A percentile compares a stretch with the other conserved stretches of the same genome.
Evolutionary conservation across 2,113 vertebrate genomes (phyloP).

Genomic region (Lynx canadensis): DNA sequence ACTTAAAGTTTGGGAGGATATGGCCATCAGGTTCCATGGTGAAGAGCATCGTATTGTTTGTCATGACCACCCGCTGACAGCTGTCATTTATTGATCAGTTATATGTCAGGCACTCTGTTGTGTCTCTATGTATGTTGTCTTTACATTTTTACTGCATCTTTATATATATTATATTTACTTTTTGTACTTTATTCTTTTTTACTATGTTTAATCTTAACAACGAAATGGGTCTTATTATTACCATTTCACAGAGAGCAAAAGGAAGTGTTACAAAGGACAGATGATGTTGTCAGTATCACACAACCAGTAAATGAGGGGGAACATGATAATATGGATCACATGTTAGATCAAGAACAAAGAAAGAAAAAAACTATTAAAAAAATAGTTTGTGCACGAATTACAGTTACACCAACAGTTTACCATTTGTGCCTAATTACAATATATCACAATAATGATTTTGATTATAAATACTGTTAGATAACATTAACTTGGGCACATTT

Average conservation of each 20-base stretch:
- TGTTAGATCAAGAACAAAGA: slow-evolving; percentile 63
- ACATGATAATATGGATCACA: slow-evolving; percentile 59
- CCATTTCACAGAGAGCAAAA: slow-evolving; percentile 61
- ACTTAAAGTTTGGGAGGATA: slow-evolving; percentile 21
- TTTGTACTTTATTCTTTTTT: slow-evolving; percentile 58
- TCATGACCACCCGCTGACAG: slow-evolving; percentile 55
- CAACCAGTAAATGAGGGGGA: slow-evolving; percentile 18
- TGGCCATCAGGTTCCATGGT: neutral
- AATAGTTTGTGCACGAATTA: slow-evolving; percentile 64
- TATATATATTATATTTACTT: slow-evolving; percentile 64
- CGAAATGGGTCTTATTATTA: slow-evolving; percentile 54
- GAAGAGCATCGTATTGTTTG: neutral
- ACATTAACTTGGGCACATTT: slow-evolving; percentile 68
- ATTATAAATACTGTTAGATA: slow-evolving; percentile 73
- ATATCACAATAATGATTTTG: slow-evolving; percentile 72
- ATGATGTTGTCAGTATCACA: slow-evolving; percentile 49
- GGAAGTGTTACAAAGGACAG: slow-evolving; percentile 53
- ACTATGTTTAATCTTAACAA: slow-evolving; percentile 63
- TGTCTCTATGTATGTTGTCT: slow-evolving; percentile 55
- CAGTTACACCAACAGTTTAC: slow-evolving; percentile 70
- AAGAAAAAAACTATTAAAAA: slow-evolving; percentile 48
- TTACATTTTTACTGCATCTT: slow-evolving; percentile 67
- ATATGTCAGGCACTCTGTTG: slow-evolving; percentile 34
- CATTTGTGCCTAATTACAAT: slow-evolving; percentile 70
- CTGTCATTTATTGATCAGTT: slow-evolving; percentile 70